Base-by-base conservation (phyloP, 2,888 invertebrate species). In the Cheilosia vernalis region DNA sequence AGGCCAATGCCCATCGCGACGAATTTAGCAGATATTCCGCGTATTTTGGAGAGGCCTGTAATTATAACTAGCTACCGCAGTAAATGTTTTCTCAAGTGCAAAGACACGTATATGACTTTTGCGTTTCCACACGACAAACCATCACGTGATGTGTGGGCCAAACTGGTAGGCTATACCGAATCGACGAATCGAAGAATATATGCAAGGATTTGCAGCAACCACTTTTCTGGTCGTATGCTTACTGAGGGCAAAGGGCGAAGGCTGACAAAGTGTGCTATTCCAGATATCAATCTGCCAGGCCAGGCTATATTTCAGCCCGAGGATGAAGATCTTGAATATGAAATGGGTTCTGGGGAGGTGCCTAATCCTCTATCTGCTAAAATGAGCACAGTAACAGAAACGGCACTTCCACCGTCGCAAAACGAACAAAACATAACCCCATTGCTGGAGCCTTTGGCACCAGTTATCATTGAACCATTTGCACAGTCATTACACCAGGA, bases 271-370 rank as follows among this genome's bases (percentile, higher is more conserved):
- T 58, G 70, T 33, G 56, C 70, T 24, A 49, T 70, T 5, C 72
- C 72, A 5, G 72, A 72, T 30, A 61, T 69, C 1, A 64, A 70
- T 63, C 21, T 78, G 5, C 78, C 78, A 19, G 49, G 58, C 1
- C 19, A 63, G 19, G 51, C 56, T 4, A 17, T 40, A 19, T 78
- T 70, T 19, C 40, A 17, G 13, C 6, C 24, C 2, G 78, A 63
- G 15, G 33, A 44, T 13, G 24, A 42, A 2, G 27, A 44, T 40
- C n/a, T 60, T 7, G 60, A 60, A 19, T 19, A 33, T n/a, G 60
- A 42, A n/a, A 15, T 19, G 24, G 27, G 21, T 37, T 13, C 19
- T 3, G 58, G 19, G 2, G 15, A 1, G 10, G 13, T 13, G 9
- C 19, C 24, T n/a, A 47, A 47, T 19, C 47, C 47, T 17, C n/a